Evolutionary conservation across 2,113 vertebrate genomes (phyloP), one percentile per base, ranked within the genome.

Genomic region (Ammospiza caudacuta): DNA sequence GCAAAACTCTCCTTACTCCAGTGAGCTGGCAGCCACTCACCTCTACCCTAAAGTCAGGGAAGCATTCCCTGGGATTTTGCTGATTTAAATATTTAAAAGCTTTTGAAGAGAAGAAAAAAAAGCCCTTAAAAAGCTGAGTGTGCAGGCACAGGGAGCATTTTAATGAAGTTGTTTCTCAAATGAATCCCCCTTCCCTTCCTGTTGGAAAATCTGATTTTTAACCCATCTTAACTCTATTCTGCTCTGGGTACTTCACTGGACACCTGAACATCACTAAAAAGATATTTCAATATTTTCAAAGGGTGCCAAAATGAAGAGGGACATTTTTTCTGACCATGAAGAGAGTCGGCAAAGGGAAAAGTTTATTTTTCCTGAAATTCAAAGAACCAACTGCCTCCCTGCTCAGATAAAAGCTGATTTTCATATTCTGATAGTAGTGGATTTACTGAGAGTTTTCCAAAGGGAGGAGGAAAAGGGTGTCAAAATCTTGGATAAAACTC

Each of bases 71-170:
- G 5, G 69, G 63, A 86, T 94, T 94, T 58, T 90, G 54, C 31
- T 46, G 33, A 93, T 95, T 91, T 95, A 69, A 79, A 91, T 94
- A 87, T 91, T 86, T 49, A n/a, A 95, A 86, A 79, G 61, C 55
- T 78, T 93, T 96, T 81, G 54, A 95, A 94, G 58, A 83, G 7
- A 15, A 24, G 14, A 7, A 61, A 55, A 54, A 54, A n/a, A 52
- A 39, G 7, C 5, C 8, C 20, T 6, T 59, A 35, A 46, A 41
- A 66, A 67, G 19, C 55, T 64, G 79, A 87, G 27, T n/a, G 57
- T 85, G 86, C 51, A 90, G 49, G 43, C 46, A 75, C 22, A 79
- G 7, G 37, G 55, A 77, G 76, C 54, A 92, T 94, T 91, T 83
- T 80, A 91, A 95, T 90, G 43, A 92, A 77, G 54, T 31, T 83